phyloP scores from a whole-genome alignment of 2,888 invertebrate species.

The Erebia aethiops region DNA sequence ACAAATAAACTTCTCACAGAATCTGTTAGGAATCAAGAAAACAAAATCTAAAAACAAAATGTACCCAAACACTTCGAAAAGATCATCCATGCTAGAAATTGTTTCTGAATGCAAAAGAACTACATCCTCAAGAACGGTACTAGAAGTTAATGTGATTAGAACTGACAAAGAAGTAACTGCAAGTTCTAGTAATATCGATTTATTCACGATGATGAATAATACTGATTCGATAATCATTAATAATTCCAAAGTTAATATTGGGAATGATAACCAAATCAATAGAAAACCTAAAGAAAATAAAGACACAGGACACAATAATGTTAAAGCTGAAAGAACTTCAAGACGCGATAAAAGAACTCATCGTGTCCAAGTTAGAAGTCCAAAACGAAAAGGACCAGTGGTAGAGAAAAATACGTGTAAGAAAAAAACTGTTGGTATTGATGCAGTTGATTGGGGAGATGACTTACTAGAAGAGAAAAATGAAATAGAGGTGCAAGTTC shows the following conservation, averaged over 20 bases:
- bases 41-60: constrained; percentile 52
- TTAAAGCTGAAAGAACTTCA: constrained; percentile 48
- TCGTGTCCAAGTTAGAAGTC: constrained; percentile 69
- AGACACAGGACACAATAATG: constrained; percentile 28
- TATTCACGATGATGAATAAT: constrained; percentile 45
- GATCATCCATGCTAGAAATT: constrained; percentile 48
- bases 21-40: constrained; percentile 40
- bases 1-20: constrained; percentile 45
- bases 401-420: constrained; percentile 44
- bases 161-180: constrained; percentile 61
- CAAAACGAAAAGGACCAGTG: constrained; percentile 53
- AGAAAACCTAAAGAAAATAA: constrained; percentile 31
- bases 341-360: constrained; percentile 59
- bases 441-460: constrained; percentile 54
- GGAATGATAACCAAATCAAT: constrained; percentile 34
- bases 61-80: constrained; percentile 51
- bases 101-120: constrained; percentile 53
- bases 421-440: constrained; percentile 42
- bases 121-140: constrained; percentile 41
- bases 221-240: constrained; percentile 16
- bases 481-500: constrained; percentile 36
- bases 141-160: constrained; percentile 40
- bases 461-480: constrained; percentile 50
- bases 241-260: constrained; percentile 27
- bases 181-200: constrained; percentile 58